phyloP scores from a whole-genome alignment of 2,888 invertebrate species.

The Aromia moschata region DNA sequence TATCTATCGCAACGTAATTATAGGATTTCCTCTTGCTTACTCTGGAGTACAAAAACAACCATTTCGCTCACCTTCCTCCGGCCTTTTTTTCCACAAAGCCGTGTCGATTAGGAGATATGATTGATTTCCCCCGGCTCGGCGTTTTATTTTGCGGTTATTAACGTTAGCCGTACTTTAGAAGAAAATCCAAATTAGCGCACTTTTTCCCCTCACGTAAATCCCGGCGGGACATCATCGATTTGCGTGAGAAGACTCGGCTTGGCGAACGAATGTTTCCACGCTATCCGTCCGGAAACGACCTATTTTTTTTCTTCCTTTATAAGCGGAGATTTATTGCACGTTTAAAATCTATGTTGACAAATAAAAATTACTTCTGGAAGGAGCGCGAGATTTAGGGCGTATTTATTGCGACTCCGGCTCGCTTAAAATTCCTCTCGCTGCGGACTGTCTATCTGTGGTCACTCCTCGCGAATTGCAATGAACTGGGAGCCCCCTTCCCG shows the following conservation, averaged over 20 bases:
- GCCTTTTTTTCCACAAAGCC: no score
- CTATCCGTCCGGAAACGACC: not conserved
- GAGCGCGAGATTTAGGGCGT: constrained; percentile 39
- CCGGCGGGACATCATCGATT: not conserved
- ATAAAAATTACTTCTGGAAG: constrained; percentile 42
- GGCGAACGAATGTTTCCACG: not conserved
- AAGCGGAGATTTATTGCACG: constrained; percentile 34
- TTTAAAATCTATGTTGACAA: constrained; percentile 39
- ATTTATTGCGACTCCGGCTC: constrained; percentile 37
- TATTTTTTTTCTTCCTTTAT: not conserved
- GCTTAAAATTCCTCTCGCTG: constrained; percentile 33
- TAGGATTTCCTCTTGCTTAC: no score
- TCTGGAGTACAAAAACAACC: no score
- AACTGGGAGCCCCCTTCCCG: constrained; percentile 26
- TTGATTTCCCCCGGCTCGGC: no score
- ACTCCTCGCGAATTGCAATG: constrained; percentile 40
- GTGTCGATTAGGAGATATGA: no score
- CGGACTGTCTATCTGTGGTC: constrained; percentile 41
- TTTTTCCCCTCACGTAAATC: not conserved
- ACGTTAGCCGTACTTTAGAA: no score
- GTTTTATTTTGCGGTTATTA: no score
- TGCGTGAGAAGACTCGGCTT: not conserved
- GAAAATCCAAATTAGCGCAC: not conserved
- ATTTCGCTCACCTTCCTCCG: no score
- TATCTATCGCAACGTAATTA: no score